These are phyloP conservation scores for Dione vanillae DNA, from an alignment of 2,888 invertebrate species.

Conservation along the genomic window DNA sequence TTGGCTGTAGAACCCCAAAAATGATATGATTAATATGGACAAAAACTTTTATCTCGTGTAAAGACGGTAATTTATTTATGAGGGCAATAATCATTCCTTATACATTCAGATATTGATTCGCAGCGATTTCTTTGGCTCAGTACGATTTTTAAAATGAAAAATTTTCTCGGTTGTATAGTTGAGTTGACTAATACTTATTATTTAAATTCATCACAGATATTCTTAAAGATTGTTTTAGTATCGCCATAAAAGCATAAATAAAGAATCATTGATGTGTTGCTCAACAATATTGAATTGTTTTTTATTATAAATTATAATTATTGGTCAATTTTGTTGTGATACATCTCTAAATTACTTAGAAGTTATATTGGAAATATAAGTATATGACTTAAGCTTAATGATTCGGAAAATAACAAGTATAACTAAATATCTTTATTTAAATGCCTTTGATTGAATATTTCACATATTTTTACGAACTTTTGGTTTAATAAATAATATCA, in stretches of 20 bases:
- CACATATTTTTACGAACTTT: too few relatives aligned
- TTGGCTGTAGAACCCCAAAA: background rate
- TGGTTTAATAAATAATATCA: too few relatives aligned
- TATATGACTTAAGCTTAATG: too few relatives aligned
- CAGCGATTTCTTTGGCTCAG: background rate
- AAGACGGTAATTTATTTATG: conserved; percentile 36
- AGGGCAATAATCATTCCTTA: conserved; percentile 20
- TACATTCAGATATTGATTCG: conserved; percentile 15
- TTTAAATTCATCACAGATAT: conserved; percentile 1
- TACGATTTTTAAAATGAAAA: conserved; percentile 29
- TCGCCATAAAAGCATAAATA: background rate
- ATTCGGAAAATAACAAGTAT: too few relatives aligned
- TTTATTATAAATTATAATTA: background rate
- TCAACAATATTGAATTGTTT: background rate
- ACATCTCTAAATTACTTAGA: background rate
- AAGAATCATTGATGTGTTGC: background rate
- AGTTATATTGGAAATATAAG: too few relatives aligned
- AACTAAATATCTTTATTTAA: too few relatives aligned
- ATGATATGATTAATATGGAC: conserved; percentile 19
- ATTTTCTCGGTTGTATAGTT: conserved; percentile 31
- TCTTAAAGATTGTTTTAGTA: background rate
- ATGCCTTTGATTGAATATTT: too few relatives aligned
- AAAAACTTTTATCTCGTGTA: conserved; percentile 32
- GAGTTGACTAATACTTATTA: conserved; percentile 16
- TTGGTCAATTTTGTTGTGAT: background rate